A percentile compares a stretch with the other conserved stretches of the same genome.
Evolutionary conservation across 2,113 vertebrate genomes (phyloP).

Genomic region (Hypomesus transpacificus): DNA sequence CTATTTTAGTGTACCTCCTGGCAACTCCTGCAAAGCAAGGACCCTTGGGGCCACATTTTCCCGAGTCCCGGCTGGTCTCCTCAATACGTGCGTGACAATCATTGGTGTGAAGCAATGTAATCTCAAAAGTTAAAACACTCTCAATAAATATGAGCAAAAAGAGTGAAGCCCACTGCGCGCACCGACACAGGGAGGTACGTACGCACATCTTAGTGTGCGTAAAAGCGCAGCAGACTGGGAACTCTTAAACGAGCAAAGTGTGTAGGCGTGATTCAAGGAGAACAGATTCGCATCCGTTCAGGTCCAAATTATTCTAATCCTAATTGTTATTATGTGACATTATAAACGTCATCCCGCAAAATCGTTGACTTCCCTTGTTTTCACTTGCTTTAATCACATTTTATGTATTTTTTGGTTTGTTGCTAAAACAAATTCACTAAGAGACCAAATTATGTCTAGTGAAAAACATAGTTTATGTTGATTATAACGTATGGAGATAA

Average conservation of each 20-base stretch:
- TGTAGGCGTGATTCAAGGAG: not conserved
- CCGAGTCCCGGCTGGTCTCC: slow-evolving; percentile 75
- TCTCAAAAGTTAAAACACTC: slow-evolving; percentile 55
- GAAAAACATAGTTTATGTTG: too few species aligned
- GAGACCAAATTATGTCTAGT: too few species aligned
- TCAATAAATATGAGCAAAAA: slow-evolving; percentile 21
- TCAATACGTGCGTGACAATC: slow-evolving; percentile 84
- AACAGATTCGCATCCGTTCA: not conserved
- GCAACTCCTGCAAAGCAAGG: slow-evolving; percentile 82
- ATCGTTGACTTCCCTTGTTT: too few species aligned
- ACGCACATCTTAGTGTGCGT: slow-evolving; percentile 21
- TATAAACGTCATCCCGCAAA: too few species aligned
- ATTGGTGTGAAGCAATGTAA: slow-evolving; percentile 87
- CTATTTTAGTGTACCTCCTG: slow-evolving; percentile 70
- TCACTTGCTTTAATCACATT: too few species aligned
- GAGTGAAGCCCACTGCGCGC: not conserved
- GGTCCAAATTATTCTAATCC: not conserved
- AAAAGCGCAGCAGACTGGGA: slow-evolving; percentile 7
- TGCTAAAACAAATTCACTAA: too few species aligned
- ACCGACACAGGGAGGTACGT: not conserved
- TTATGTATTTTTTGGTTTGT: too few species aligned
- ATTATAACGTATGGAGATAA: too few species aligned
- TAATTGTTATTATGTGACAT: too few species aligned
- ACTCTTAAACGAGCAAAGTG: not conserved
- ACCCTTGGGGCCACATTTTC: slow-evolving; percentile 54